A percentile compares a stretch with the other conserved stretches of the same genome.
Evolutionary conservation across 2,113 vertebrate species (phyloP).

Genomic region (Spilogale gracilis): DNA sequence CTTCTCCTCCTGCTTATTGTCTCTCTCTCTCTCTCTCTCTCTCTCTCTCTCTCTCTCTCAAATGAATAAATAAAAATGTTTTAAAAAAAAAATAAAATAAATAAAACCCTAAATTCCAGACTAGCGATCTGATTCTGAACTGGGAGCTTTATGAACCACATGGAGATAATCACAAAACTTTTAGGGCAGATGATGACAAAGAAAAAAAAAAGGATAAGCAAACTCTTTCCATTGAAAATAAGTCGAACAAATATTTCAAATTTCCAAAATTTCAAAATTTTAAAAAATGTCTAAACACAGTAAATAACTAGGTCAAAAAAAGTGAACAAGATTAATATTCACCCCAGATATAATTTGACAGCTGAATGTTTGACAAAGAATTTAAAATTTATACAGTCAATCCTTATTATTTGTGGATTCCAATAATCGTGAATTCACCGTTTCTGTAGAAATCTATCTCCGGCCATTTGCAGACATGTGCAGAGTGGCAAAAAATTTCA

Average conservation of each 20-base stretch:
- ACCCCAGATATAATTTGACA: neutral
- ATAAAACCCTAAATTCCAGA: constrained; percentile 24
- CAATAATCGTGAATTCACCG: neutral
- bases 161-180: constrained; percentile 59
- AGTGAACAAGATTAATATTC: constrained; percentile 25
- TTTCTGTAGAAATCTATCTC: neutral
- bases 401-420: neutral
- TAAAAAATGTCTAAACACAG: neutral
- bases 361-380: constrained; percentile 44
- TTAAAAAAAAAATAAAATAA: neutral
- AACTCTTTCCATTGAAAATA: neutral
- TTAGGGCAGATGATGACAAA: neutral
- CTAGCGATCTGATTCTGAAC: constrained; percentile 22
- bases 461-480: neutral
- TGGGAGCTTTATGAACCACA: neutral
- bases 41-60: neutral
- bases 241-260: neutral
- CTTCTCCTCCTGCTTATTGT: neutral
- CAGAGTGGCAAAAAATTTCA: neutral
- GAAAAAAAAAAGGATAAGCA: neutral
- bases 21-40: neutral
- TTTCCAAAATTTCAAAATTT: neutral
- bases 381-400: neutral
- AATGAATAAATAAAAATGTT: neutral
- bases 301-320: constrained; percentile 5